Percentiles rank a stretch among this genome's conserved stretches.
Evolutionary conservation across 2,888 invertebrate species (phyloP).

Genomic region (Drosophila setosimentum): DNA sequence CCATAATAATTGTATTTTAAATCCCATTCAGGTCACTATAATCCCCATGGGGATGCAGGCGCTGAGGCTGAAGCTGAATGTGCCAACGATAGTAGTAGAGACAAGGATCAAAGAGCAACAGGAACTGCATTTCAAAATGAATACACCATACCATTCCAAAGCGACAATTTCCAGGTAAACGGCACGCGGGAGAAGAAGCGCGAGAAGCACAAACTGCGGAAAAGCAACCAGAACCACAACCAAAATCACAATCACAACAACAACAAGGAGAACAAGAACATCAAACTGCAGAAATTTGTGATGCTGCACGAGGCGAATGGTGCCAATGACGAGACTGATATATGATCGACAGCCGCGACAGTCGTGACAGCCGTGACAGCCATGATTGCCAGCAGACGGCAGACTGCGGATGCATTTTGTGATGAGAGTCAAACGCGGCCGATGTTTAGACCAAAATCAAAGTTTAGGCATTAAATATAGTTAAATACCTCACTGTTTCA

Average conservation of each 20-base stretch:
- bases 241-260: conserved; percentile 24
- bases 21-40: conserved; percentile 56
- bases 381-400: conserved; percentile 21
- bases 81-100: conserved; percentile 18
- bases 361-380: conserved; percentile 35
- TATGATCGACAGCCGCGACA: conserved; percentile 67
- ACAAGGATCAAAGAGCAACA: conserved; percentile 31
- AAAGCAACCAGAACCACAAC: conserved; percentile 46
- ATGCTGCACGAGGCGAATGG: conserved; percentile 72
- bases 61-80: conserved; percentile 13
- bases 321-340: conserved; percentile 82
- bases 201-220: conserved; percentile 44
- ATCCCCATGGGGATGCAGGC: conserved; percentile 26
- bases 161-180: conserved; percentile 71
- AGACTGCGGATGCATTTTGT: conserved; percentile 45
- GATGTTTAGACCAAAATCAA: conserved; percentile 62
- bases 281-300: conserved; percentile 76
- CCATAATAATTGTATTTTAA: not conserved
- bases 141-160: conserved; percentile 77
- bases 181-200: conserved; percentile 61
- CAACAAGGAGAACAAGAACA: conserved; percentile 72
- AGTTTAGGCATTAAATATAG: conserved; percentile 63
- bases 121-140: conserved; percentile 66
- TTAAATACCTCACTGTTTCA: conserved; percentile 67
- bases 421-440: conserved; percentile 51